These are phyloP conservation scores for Lophius piscatorius DNA, from an alignment of 2,113 vertebrate genomes.

Conservation along the genomic window DNA sequence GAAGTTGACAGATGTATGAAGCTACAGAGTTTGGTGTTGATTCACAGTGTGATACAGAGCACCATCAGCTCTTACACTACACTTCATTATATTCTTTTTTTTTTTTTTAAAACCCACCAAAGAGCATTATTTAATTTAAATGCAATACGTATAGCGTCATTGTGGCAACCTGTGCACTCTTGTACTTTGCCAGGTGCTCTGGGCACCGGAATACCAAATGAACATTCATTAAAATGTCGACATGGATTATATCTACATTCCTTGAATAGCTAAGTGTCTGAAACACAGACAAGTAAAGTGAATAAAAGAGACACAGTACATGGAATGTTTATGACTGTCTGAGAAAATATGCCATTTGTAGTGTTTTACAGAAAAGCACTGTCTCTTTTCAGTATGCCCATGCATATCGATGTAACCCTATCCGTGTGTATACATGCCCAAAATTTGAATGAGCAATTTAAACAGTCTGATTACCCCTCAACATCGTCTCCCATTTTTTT, in stretches of 20 bases:
- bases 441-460: conserved; percentile 43
- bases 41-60: neutral
- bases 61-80: neutral
- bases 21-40: neutral
- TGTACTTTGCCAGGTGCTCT: conserved; percentile 14
- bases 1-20: neutral
- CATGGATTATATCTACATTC: neutral
- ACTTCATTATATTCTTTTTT: too few species aligned
- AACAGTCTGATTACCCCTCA: conserved; percentile 48
- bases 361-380: conserved; percentile 3
- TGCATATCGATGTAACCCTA: conserved; percentile 31
- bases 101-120: too few species aligned
- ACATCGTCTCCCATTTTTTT: neutral
- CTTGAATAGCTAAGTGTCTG: neutral
- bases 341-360: conserved; percentile 4
- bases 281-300: neutral
- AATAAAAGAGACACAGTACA: too few species aligned
- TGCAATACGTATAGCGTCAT: neutral
- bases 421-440: conserved; percentile 30
- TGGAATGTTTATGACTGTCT: too few species aligned
- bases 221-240: conserved; percentile 31
- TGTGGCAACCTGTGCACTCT: too few species aligned
- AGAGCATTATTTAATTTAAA: conserved; percentile 24
- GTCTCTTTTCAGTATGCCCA: conserved; percentile 18
- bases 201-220: conserved; percentile 17